These are phyloP conservation scores for Heliconius erato DNA, from an alignment of 2,888 invertebrate species.

Conservation along the genomic window DNA sequence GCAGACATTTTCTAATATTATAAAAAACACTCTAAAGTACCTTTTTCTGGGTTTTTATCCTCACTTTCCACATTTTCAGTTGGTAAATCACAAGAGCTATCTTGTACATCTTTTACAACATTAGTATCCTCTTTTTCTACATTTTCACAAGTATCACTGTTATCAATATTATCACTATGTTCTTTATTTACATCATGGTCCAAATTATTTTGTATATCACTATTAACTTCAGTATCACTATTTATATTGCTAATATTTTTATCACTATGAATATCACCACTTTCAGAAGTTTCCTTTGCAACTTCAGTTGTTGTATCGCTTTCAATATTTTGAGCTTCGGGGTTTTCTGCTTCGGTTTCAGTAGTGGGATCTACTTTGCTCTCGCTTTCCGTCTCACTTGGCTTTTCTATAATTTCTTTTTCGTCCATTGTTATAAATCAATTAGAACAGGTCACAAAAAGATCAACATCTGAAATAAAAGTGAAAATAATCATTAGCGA, in stretches of 20 bases:
- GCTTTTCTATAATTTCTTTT: slow-evolving; percentile 66
- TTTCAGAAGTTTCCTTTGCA: slow-evolving; percentile 47
- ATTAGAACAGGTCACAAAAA: slow-evolving; percentile 61
- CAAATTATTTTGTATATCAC: slow-evolving; percentile 72
- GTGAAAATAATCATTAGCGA: slow-evolving; percentile 36
- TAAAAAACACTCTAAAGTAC: neutral
- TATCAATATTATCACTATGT: slow-evolving; percentile 61
- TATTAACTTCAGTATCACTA: slow-evolving; percentile 53
- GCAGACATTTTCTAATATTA: neutral
- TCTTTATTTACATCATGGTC: slow-evolving; percentile 62
- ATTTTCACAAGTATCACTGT: slow-evolving; percentile 60
- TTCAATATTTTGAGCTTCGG: slow-evolving; percentile 11
- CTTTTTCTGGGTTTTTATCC: neutral
- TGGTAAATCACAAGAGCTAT: slow-evolving; percentile 6
- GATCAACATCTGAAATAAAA: slow-evolving; percentile 70
- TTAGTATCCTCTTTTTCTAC: slow-evolving; percentile 24
- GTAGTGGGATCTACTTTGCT: slow-evolving; percentile 50
- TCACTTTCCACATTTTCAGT: slow-evolving; percentile 15
- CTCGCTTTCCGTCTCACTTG: slow-evolving; percentile 57
- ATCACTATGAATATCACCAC: slow-evolving; percentile 53
- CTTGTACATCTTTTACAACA: neutral
- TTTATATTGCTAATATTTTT: slow-evolving; percentile 54
- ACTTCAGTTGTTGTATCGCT: slow-evolving; percentile 31
- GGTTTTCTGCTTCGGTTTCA: slow-evolving; percentile 29
- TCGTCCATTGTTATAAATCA: slow-evolving; percentile 75